Conservation (phyloP, 2,888 invertebrate species). For the Operophtera brumata region DNA sequence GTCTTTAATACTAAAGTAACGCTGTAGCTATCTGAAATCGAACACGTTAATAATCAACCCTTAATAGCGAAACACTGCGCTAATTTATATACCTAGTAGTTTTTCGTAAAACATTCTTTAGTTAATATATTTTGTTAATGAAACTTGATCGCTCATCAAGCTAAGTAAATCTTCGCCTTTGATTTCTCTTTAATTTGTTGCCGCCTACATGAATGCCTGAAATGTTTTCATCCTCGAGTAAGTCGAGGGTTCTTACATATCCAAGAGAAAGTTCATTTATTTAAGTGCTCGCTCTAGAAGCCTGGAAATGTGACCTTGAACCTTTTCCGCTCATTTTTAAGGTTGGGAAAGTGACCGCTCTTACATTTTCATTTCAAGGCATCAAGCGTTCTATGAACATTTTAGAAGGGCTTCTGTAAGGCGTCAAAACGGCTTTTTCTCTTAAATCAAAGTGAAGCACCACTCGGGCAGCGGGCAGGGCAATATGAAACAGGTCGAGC, state of each 20-base stretch:
- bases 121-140: not conserved
- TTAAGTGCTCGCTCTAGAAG: conserved; percentile 11
- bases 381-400: conserved; percentile 49
- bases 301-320: conserved; percentile 29
- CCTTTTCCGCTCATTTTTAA: conserved; percentile 19
- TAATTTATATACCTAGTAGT: not conserved
- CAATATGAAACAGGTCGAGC: conserved; percentile 78
- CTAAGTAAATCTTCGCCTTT: conserved; percentile 1
- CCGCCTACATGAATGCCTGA: not conserved
- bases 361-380: conserved; percentile 40
- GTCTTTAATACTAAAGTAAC: too few relatives aligned
- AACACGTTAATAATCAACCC: not conserved
- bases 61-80: not conserved
- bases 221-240: conserved; percentile 8
- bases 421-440: conserved; percentile 71
- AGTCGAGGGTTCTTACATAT: conserved; percentile 12
- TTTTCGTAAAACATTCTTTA: too few relatives aligned
- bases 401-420: conserved; percentile 53
- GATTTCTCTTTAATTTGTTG: conserved; percentile 1
- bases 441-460: conserved; percentile 78
- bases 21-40: conserved; percentile 18
- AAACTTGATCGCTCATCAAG: not conserved
- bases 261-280: conserved; percentile 16
- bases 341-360: conserved; percentile 32
- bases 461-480: conserved; percentile 70